These are phyloP conservation scores for Zoanthus sociatus DNA, from an alignment of 92 coral and sea anemone species.

Conservation along the genomic window DNA sequence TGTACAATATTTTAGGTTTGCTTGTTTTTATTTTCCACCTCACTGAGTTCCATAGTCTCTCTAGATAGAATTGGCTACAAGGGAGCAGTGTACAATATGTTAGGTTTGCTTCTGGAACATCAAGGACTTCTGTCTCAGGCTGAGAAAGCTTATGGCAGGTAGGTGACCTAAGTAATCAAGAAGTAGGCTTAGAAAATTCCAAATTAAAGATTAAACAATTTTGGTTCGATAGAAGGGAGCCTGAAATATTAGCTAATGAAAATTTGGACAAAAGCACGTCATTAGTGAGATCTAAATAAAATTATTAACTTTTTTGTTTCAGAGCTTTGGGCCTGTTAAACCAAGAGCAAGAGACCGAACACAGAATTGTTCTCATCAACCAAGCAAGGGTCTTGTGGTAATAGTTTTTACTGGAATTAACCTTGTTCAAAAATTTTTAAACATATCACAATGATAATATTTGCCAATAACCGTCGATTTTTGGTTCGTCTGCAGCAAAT, in stretches of 20 bases:
- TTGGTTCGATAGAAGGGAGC: neutral
- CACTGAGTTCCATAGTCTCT: neutral
- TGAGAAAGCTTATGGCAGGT: constrained; percentile 86
- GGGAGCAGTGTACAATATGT: constrained; percentile 92
- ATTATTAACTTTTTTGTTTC: neutral
- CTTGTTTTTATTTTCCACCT: constrained; percentile 1
- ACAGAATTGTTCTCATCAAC: constrained; percentile 74
- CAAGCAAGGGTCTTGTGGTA: constrained; percentile 93
- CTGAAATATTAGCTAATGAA: too few relatives aligned
- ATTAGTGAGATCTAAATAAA: neutral
- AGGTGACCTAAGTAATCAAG: neutral
- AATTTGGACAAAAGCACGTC: neutral
- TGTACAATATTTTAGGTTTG: constrained; percentile 89
- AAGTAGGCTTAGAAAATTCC: neutral
- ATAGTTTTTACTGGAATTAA: neutral
- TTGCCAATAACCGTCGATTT: too few relatives aligned
- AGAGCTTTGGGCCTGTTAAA: constrained; percentile 78
- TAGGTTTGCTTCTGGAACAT: constrained; percentile 86
- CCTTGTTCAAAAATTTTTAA: neutral
- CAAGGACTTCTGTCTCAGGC: constrained; percentile 86
- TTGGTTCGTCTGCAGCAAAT: too few relatives aligned
- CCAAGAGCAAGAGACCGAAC: constrained; percentile 53
- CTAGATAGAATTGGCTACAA: constrained; percentile 82
- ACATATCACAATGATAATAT: too few relatives aligned
- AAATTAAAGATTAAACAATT: neutral